phyloP scores from a whole-genome alignment of 2,888 invertebrate species.

The Ophraella communa region DNA sequence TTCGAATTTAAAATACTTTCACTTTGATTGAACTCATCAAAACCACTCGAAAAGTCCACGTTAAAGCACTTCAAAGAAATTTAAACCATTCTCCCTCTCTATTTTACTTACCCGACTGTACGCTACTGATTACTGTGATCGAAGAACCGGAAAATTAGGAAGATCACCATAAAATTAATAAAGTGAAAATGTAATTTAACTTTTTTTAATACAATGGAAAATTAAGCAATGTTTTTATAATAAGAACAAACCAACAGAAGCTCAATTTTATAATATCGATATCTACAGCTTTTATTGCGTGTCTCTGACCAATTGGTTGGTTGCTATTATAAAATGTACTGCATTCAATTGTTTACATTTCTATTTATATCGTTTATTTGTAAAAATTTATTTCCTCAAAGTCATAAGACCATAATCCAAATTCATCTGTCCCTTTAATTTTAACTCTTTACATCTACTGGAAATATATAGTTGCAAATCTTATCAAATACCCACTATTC shows the following conservation, averaged over 20 bases:
- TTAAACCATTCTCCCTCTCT: constrained; percentile 1
- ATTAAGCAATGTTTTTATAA: neutral
- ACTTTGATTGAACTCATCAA: constrained; percentile 19
- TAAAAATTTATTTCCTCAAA: no score
- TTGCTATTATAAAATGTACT: no score
- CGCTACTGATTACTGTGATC: constrained; percentile 18
- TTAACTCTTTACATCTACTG: no score
- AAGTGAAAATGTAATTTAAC: neutral
- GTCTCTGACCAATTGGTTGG: no score
- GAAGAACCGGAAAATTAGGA: constrained; percentile 11
- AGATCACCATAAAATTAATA: constrained; percentile 12
- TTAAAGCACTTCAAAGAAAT: constrained; percentile 21
- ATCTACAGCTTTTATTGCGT: no score
- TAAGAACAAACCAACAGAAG: neutral
- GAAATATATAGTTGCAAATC: no score
- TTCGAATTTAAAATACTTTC: constrained; percentile 16
- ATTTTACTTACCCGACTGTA: neutral
- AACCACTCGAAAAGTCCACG: constrained; percentile 7
- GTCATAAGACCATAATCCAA: no score
- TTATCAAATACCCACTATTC: no score
- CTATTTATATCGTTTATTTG: no score
- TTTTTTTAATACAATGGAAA: neutral
- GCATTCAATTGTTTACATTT: no score
- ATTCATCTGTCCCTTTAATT: no score
- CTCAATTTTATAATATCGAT: neutral